A percentile compares a stretch with the other conserved stretches of the same genome.
phyloP scores from a whole-genome alignment of 2,113 vertebrate species.

The western clawed frog (Xenopus tropicalis) region UCB_Xtro_10.0 CM004451.2:25166001-25166500 shows the following conservation, averaged over 20 bases:
- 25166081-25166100: too few species aligned
- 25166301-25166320: background rate
- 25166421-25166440: background rate
- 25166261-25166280: rapidly evolving
- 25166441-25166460: constrained; percentile 52
- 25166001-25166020: too few species aligned
- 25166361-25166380: constrained; percentile 24
- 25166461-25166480: constrained; percentile 51
- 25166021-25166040: too few species aligned
- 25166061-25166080: too few species aligned
- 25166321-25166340: constrained; percentile 49
- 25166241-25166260: constrained; percentile 4
- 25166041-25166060: too few species aligned
- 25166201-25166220: constrained; percentile 64
- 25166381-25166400: constrained; percentile 51
- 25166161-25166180: constrained; percentile 32
- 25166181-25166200: constrained; percentile 61
- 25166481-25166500: constrained; percentile 49
- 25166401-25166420: constrained; percentile 47
- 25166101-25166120: too few species aligned
- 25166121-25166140: constrained; percentile 60
- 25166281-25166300: too few species aligned
- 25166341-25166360: constrained; percentile 60
- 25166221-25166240: constrained; percentile 53
- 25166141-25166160: constrained; percentile 61